A percentile compares a stretch with the other conserved stretches of the same genome.
These are phyloP conservation scores for Cydia fagiglandana DNA, from an alignment of 1,140 invertebrate genomes.

Conservation along the genomic window DNA sequence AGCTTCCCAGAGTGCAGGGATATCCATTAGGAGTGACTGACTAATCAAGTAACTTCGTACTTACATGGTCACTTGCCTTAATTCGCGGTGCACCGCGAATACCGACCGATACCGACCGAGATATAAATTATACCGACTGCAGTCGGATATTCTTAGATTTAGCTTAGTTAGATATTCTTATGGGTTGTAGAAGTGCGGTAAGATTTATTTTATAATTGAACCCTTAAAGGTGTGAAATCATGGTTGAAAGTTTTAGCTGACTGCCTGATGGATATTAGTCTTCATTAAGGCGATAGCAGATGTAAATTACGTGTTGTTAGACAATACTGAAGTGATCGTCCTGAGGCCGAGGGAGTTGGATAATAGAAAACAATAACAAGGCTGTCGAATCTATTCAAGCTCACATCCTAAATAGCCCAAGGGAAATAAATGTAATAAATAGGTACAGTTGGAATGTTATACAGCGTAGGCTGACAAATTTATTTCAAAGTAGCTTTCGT, in stretches of 20 bases:
- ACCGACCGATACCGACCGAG: too few species aligned
- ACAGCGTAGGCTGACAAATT: not conserved
- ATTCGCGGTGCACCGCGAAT: not conserved
- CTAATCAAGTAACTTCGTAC: constrained; percentile 8
- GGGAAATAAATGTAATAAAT: not conserved
- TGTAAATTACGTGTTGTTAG: too few species aligned
- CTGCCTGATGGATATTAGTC: too few species aligned
- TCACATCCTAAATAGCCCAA: not conserved
- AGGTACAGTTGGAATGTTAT: not conserved
- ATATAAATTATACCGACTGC: too few species aligned
- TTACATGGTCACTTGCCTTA: not conserved
- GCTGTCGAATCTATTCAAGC: constrained; percentile 5
- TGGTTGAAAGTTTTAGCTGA: too few species aligned
- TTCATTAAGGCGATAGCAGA: too few species aligned
- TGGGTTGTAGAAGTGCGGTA: too few species aligned
- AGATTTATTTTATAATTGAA: too few species aligned
- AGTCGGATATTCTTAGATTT: too few species aligned
- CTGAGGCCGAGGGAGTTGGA: not conserved
- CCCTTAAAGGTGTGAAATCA: too few species aligned
- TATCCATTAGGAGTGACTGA: constrained; percentile 1
- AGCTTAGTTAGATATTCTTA: too few species aligned
- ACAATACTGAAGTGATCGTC: not conserved
- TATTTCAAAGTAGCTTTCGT: not conserved
- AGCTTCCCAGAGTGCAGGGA: not conserved
- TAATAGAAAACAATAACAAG: constrained; percentile 1